These are phyloP conservation scores for Lagothrix lagotricha DNA, from an alignment of 2,797 vertebrate genomes.

Conservation along the genomic window DNA sequence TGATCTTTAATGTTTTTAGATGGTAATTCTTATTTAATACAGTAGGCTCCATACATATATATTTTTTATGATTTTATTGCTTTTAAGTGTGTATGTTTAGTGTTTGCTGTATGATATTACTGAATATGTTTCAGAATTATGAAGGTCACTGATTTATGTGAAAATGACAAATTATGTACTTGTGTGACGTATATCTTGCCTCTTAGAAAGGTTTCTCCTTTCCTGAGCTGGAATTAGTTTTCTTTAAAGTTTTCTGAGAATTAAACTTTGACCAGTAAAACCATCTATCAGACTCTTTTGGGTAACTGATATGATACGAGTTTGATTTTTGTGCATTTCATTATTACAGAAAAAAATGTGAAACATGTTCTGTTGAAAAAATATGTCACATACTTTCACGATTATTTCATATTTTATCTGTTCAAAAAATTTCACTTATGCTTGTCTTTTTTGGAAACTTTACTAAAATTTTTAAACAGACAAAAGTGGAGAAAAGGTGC, in stretches of 20 bases:
- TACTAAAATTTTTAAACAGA: neutral
- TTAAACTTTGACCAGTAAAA: conserved; percentile 16
- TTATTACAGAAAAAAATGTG: neutral
- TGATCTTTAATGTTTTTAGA: neutral
- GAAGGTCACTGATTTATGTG: neutral
- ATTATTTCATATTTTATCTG: neutral
- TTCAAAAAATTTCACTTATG: neutral
- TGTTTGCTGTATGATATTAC: neutral
- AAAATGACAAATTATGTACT: neutral
- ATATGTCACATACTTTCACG: neutral
- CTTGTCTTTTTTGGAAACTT: neutral
- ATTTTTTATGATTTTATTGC: neutral
- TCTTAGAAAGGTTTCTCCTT: neutral
- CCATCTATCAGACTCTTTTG: neutral
- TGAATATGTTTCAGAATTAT: neutral
- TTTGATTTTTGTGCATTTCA: conserved; percentile 24
- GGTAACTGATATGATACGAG: neutral
- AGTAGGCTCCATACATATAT: neutral
- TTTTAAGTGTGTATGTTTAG: neutral
- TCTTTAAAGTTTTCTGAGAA: conserved; percentile 30
- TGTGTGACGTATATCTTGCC: neutral
- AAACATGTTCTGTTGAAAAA: neutral
- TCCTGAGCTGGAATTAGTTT: conserved; percentile 11
- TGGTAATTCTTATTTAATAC: neutral
- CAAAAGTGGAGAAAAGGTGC: neutral